Percentiles rank a stretch among this genome's conserved stretches.
phyloP scores from a whole-genome alignment of 1,140 invertebrate genomes.

The Listronotus oregonensis region DNA sequence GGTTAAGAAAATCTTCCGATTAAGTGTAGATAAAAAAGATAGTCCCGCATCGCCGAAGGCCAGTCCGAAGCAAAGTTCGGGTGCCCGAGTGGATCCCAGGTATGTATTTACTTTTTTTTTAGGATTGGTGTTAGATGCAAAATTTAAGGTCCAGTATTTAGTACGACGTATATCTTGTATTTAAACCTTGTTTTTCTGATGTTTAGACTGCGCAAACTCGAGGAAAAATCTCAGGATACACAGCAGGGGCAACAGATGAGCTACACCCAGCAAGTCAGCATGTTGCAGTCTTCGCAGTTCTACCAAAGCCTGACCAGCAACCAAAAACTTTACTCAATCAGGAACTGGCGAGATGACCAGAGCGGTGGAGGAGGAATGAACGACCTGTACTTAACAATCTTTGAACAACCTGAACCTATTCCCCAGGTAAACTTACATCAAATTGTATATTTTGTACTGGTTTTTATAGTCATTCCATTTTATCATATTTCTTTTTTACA shows the following conservation, averaged over 20 bases:
- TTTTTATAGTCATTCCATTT: not conserved
- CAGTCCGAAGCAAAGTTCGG: slow-evolving; percentile 36
- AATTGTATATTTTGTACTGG: not conserved
- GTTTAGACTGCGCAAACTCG: slow-evolving; percentile 38
- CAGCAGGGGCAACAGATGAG: slow-evolving; percentile 30
- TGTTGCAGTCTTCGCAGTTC: slow-evolving; percentile 67
- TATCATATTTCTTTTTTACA: slow-evolving; percentile 8
- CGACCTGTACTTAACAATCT: slow-evolving; percentile 61
- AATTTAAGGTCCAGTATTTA: no score
- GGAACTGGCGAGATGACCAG: slow-evolving; percentile 53
- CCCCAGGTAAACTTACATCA: slow-evolving; percentile 13
- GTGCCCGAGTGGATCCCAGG: slow-evolving; percentile 36
- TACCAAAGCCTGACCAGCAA: slow-evolving; percentile 69
- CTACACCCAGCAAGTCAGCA: slow-evolving; percentile 61
- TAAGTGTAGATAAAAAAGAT: slow-evolving; percentile 62
- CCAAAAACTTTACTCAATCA: slow-evolving; percentile 71
- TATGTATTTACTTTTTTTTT: no score
- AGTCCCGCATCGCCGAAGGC: slow-evolving; percentile 60
- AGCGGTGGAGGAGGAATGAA: slow-evolving; percentile 38
- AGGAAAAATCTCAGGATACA: slow-evolving; percentile 43
- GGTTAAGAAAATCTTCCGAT: slow-evolving; percentile 72
- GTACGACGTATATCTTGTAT: no score
- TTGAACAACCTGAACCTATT: slow-evolving; percentile 60
- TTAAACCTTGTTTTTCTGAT: no score
- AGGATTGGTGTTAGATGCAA: no score